These are phyloP conservation scores for Pangasianodon gigas DNA, from an alignment of 2,113 vertebrate species.

Conservation along the genomic window DNA sequence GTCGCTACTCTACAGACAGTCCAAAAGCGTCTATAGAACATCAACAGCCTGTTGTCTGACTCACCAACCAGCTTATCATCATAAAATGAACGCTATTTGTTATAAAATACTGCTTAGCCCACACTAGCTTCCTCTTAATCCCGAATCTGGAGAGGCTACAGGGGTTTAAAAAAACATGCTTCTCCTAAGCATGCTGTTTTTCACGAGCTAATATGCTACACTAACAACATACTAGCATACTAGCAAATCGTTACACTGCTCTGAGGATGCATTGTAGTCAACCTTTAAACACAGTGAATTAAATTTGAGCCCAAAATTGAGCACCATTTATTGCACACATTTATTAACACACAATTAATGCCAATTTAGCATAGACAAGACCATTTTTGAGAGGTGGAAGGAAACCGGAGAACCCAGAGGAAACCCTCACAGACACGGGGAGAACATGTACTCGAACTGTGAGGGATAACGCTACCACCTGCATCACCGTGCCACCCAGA, in stretches of 20 bases:
- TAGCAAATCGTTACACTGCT: neutral
- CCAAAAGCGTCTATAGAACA: neutral
- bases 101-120: neutral
- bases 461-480: neutral
- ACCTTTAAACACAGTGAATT: neutral
- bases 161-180: neutral
- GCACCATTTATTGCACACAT: no score
- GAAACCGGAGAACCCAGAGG: neutral
- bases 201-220: no score
- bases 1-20: neutral
- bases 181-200: no score
- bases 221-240: neutral
- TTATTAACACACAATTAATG: neutral
- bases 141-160: neutral
- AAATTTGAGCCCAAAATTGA: no score
- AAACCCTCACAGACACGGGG: neutral
- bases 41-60: neutral
- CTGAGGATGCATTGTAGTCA: no score
- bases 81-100: neutral
- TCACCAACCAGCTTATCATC: neutral
- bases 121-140: neutral
- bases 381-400: neutral
- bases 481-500: neutral
- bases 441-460: neutral
- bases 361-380: neutral